phyloP scores from a whole-genome alignment of 2,888 invertebrate genomes.

The Parnassius glacialis region DNA sequence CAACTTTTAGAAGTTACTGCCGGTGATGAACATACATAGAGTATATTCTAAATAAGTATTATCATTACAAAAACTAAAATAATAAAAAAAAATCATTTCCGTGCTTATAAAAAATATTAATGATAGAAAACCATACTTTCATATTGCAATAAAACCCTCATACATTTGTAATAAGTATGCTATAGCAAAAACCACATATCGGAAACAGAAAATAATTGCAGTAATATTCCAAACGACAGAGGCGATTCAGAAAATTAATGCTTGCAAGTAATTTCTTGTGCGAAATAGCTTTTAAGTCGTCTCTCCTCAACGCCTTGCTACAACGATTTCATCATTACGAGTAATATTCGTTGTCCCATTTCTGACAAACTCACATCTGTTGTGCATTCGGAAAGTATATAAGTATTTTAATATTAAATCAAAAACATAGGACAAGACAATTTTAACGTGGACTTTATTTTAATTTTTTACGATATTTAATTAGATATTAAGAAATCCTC shows the following conservation, averaged over 20 bases:
- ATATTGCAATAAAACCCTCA: conserved; percentile 14
- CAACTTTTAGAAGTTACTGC: too few relatives aligned
- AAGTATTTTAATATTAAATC: neutral
- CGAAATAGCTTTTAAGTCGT: conserved; percentile 24
- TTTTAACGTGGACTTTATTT: too few relatives aligned
- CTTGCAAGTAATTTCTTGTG: conserved; percentile 27
- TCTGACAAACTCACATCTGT: conserved; percentile 3
- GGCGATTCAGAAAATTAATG: conserved; percentile 27
- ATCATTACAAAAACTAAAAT: too few relatives aligned
- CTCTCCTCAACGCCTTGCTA: conserved; percentile 16
- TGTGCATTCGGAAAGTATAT: neutral
- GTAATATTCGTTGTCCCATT: conserved; percentile 20
- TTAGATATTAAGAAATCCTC: too few relatives aligned
- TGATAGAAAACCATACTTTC: neutral
- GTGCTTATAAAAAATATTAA: too few relatives aligned
- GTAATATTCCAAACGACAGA: conserved; percentile 26
- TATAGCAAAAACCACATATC: conserved; percentile 25
- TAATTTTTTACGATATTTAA: too few relatives aligned
- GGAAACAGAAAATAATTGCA: conserved; percentile 27
- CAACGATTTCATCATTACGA: conserved; percentile 22
- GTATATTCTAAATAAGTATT: too few relatives aligned
- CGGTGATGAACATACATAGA: too few relatives aligned
- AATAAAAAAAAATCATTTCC: too few relatives aligned
- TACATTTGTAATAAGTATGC: conserved; percentile 20
- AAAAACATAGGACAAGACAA: neutral